phyloP scores from a whole-genome alignment of 2,888 invertebrate species.

The Clistopyga incitator region DNA sequence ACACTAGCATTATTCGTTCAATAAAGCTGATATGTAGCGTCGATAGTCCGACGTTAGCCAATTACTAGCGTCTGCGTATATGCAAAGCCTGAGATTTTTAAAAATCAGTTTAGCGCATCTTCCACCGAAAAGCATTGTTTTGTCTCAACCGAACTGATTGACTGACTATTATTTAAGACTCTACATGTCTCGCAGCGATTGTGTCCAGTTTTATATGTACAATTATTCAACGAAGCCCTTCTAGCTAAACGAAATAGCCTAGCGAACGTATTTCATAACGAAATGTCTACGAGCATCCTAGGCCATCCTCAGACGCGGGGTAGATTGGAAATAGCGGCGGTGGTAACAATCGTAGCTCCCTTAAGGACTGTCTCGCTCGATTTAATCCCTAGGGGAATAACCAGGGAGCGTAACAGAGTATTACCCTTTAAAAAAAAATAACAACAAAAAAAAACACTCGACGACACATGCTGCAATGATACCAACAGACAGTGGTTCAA shows the following conservation, averaged over 20 bases:
- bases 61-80: slow-evolving; percentile 13
- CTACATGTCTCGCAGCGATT: slow-evolving; percentile 73
- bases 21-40: slow-evolving; percentile 19
- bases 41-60: slow-evolving; percentile 32
- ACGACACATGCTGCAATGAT: slow-evolving; percentile 25
- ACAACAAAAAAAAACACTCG: slow-evolving; percentile 3
- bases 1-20: slow-evolving; percentile 16
- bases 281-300: slow-evolving; percentile 81
- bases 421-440: slow-evolving; percentile 4
- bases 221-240: slow-evolving; percentile 47
- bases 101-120: slow-evolving; percentile 11
- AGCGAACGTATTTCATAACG: slow-evolving; percentile 30
- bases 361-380: slow-evolving; percentile 1
- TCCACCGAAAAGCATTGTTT: slow-evolving; percentile 16
- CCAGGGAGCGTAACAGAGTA: not conserved
- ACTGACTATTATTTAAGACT: slow-evolving; percentile 82
- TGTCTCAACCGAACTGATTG: slow-evolving; percentile 73
- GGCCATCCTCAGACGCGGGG: slow-evolving; percentile 70
- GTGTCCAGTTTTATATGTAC: slow-evolving; percentile 18
- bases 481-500: not conserved
- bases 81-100: slow-evolving; percentile 31
- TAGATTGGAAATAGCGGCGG: slow-evolving; percentile 4
- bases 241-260: slow-evolving; percentile 19
- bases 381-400: slow-evolving; percentile 26
- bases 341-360: slow-evolving; percentile 9